A percentile compares a stretch with the other conserved stretches of the same genome.
Evolutionary conservation across 2,113 vertebrate genomes (phyloP).

Genomic region (Apistogramma diplotaenia): DNA sequence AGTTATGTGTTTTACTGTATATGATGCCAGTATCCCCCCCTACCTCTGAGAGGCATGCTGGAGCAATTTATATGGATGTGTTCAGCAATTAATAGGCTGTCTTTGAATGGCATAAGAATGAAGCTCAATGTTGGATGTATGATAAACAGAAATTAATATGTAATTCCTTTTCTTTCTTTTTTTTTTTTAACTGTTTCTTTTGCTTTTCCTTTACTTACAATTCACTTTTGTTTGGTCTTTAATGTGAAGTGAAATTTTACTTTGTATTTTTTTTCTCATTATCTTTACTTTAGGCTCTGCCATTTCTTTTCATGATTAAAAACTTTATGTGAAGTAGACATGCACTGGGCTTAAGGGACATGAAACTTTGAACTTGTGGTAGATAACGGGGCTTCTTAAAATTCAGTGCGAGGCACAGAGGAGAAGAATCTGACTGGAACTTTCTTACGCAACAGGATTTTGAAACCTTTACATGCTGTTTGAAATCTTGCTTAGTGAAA

Average conservation of each 20-base stretch:
- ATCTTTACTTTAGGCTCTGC: slow-evolving; percentile 8
- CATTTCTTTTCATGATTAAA: slow-evolving; percentile 13
- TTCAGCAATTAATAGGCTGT: slow-evolving; percentile 2
- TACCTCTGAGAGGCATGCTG: slow-evolving; percentile 50
- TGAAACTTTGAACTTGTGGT: slow-evolving; percentile 13
- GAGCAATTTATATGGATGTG: slow-evolving; percentile 36
- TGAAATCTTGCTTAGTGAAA: not conserved
- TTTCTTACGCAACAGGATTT: not conserved
- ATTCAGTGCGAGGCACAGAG: not conserved
- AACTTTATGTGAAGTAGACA: not conserved
- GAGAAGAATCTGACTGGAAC: not conserved
- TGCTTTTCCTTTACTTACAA: not conserved
- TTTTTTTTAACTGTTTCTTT: not conserved
- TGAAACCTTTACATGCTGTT: not conserved
- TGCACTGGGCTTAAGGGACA: slow-evolving; percentile 2
- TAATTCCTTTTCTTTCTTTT: slow-evolving; percentile 1
- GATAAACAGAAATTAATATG: slow-evolving; percentile 5
- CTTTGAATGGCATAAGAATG: slow-evolving; percentile 12
- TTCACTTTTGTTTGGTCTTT: slow-evolving; percentile 12
- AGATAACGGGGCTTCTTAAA: slow-evolving; percentile 29
- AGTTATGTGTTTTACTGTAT: slow-evolving; percentile 51
- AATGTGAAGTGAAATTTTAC: slow-evolving; percentile 16
- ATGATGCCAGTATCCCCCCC: slow-evolving; percentile 29
- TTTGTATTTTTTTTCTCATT: slow-evolving; percentile 21
- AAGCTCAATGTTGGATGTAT: slow-evolving; percentile 42